Evolutionary conservation across 2,888 invertebrate species (phyloP).

Genomic region (Netelia virgata): DNA sequence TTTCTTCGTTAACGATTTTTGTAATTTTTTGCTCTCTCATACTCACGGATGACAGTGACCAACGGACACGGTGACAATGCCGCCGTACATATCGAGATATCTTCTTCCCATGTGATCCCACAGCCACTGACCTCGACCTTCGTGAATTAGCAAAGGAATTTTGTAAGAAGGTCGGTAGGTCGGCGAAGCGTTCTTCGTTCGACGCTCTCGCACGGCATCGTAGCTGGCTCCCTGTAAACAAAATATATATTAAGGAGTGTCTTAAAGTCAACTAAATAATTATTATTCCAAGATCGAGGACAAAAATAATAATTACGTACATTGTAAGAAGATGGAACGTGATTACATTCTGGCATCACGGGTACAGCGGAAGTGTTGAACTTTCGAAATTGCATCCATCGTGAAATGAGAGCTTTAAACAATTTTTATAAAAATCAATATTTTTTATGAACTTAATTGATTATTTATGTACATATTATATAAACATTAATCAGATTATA

Average conservation of each 20-base stretch:
- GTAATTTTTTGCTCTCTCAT: background rate
- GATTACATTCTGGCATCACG: conserved; percentile 70
- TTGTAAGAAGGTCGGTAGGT: conserved; percentile 91
- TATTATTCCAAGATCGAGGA: background rate
- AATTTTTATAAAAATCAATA: background rate
- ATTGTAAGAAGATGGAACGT: conserved; percentile 70
- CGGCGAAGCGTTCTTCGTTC: conserved; percentile 89
- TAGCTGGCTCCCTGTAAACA: conserved; percentile 87
- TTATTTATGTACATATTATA: background rate
- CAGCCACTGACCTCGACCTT: conserved; percentile 96
- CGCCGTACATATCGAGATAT: conserved; percentile 98
- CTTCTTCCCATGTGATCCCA: conserved; percentile 94
- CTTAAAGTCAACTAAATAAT: background rate
- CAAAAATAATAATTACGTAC: conserved; percentile 62
- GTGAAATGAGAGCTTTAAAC: conserved; percentile 36
- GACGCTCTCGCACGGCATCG: conserved; percentile 87
- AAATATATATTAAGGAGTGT: background rate
- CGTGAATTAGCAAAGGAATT: conserved; percentile 93
- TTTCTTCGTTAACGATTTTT: background rate
- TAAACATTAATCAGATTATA: background rate
- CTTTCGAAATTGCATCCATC: conserved; percentile 70
- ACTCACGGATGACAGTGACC: conserved; percentile 99
- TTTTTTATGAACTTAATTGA: too few relatives aligned
- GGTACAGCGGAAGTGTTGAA: conserved; percentile 59
- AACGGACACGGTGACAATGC: conserved; percentile 98